Percentiles rank a stretch among this genome's conserved stretches.
Conservation (phyloP, 2,797 vertebrate species). For the Alouatta caraya region DNA sequence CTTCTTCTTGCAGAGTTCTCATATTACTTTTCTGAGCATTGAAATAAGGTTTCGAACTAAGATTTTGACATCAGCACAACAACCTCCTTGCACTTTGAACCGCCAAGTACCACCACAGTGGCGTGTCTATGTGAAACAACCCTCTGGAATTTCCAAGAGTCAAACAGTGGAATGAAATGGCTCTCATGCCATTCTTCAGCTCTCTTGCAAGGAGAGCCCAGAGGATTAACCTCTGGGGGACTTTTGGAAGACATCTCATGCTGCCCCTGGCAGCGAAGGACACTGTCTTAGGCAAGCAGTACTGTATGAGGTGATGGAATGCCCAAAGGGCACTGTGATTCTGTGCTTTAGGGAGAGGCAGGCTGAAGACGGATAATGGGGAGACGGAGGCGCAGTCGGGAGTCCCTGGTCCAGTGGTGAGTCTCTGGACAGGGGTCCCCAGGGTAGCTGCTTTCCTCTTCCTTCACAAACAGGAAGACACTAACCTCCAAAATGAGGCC, state of each 20-base stretch:
- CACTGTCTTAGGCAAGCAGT: neutral
- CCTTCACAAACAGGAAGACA: neutral
- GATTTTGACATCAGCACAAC: neutral
- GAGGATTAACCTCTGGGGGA: neutral
- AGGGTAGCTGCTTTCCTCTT: neutral
- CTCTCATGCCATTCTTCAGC: neutral
- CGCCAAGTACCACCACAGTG: neutral
- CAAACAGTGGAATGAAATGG: neutral
- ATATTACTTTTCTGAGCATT: neutral
- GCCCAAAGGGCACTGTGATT: neutral
- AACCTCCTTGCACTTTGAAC: neutral
- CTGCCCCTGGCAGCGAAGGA: neutral
- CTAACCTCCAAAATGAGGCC: neutral
- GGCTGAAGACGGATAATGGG: neutral
- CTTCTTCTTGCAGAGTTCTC: neutral
- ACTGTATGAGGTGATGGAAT: neutral
- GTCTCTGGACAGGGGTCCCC: neutral
- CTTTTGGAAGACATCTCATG: neutral
- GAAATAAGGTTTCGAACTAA: neutral
- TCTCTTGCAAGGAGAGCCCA: neutral
- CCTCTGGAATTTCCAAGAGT: neutral
- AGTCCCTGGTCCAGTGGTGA: neutral
- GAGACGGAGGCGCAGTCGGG: accelerated
- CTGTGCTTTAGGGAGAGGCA: neutral
- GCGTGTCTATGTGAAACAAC: neutral